Percentiles rank a stretch among this genome's conserved stretches.
Conservation (phyloP, 2,888 invertebrate genomes). For the Steinernema hermaphroditum region DNA sequence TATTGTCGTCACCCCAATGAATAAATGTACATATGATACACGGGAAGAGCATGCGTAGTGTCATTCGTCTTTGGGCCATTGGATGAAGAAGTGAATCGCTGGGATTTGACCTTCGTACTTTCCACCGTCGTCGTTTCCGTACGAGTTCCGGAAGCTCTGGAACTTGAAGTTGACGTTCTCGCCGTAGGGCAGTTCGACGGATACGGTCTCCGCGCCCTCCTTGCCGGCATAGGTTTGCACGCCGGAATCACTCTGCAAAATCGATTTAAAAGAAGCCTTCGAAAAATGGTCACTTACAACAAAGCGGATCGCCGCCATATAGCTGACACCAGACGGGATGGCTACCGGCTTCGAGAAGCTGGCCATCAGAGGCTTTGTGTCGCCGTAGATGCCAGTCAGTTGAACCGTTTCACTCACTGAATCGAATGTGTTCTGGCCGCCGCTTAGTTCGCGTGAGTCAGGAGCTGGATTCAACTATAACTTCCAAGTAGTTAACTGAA, state of each 20-base stretch:
- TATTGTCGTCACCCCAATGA: no score
- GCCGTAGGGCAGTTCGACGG: slow-evolving; percentile 48
- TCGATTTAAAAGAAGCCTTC: neutral
- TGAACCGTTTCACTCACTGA: slow-evolving; percentile 41
- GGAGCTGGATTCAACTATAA: slow-evolving; percentile 40
- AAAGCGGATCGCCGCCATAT: slow-evolving; percentile 45
- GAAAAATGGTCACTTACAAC: slow-evolving; percentile 33
- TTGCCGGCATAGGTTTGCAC: slow-evolving; percentile 51
- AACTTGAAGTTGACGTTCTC: slow-evolving; percentile 46
- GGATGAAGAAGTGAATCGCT: slow-evolving; percentile 47
- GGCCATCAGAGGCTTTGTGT: slow-evolving; percentile 44
- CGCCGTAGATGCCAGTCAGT: slow-evolving; percentile 43
- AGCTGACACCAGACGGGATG: slow-evolving; percentile 41
- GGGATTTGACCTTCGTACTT: slow-evolving; percentile 50
- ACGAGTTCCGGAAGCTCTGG: slow-evolving; percentile 45
- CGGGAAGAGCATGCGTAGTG: no score
- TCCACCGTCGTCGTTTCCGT: slow-evolving; percentile 48
- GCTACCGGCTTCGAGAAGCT: slow-evolving; percentile 43
- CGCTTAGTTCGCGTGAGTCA: slow-evolving; percentile 33
- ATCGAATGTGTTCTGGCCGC: slow-evolving; percentile 4
- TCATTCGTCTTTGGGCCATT: slow-evolving; percentile 41
- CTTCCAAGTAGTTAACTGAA: neutral
- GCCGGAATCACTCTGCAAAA: slow-evolving; percentile 41
- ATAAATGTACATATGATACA: no score
- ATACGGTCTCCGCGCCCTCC: slow-evolving; percentile 46